These are phyloP conservation scores for Stichopus chloronotus DNA, from an alignment of 35 echinoderm and acorn worm species.

Conservation along the genomic window DNA sequence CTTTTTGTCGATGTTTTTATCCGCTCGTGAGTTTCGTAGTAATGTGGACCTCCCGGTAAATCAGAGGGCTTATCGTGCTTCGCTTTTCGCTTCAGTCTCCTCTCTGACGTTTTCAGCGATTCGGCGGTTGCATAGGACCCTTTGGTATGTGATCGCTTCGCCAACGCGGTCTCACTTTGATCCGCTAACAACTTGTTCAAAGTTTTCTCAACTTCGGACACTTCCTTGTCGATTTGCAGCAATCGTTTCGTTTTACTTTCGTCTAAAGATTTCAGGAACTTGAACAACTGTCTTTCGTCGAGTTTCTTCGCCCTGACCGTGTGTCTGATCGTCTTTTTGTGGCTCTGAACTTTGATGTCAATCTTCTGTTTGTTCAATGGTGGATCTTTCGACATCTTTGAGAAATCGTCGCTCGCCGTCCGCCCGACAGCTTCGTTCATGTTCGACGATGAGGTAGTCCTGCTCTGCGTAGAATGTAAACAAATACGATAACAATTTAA, in stretches of 20 bases:
- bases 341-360: constrained; percentile 74
- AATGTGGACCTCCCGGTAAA: background rate
- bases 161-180: constrained; percentile 45
- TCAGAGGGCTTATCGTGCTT: background rate
- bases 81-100: background rate
- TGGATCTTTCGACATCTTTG: background rate
- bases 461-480: background rate
- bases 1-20: background rate
- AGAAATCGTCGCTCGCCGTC: background rate
- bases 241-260: constrained; percentile 67
- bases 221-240: constrained; percentile 88
- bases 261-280: constrained; percentile 77
- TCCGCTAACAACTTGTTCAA: constrained; percentile 72
- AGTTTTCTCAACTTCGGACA: constrained; percentile 73
- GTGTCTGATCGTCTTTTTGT: constrained; percentile 81
- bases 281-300: constrained; percentile 82
- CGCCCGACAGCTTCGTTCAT: background rate
- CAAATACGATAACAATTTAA: background rate
- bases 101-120: constrained; percentile 16
- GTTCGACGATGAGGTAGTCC: background rate
- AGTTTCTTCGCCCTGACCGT: constrained; percentile 85
- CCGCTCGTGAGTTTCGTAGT: background rate
- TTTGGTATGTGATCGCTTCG: constrained; percentile 24
- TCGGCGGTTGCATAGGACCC: background rate
- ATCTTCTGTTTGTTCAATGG: background rate